Percentiles rank a stretch among this genome's conserved stretches.
phyloP scores from a whole-genome alignment of 2,113 vertebrate genomes.

The Pelobates fuscus region DNA sequence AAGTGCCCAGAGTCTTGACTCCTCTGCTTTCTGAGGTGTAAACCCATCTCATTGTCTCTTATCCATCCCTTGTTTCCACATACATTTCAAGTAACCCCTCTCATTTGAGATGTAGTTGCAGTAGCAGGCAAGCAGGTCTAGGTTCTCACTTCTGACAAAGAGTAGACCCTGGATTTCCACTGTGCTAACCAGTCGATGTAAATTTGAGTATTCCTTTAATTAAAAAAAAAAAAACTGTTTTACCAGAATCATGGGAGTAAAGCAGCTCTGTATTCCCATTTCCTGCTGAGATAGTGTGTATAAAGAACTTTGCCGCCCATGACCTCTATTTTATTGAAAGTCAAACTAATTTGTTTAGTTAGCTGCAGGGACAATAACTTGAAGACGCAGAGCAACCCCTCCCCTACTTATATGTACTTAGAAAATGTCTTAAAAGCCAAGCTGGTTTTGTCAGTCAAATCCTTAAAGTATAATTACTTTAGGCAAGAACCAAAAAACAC shows the following conservation, averaged over 20 bases:
- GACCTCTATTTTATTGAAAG: slow-evolving; percentile 41
- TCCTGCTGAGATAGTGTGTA: background rate
- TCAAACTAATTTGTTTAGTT: slow-evolving; percentile 41
- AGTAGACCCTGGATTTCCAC: too few relatives aligned
- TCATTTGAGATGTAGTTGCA: too few relatives aligned
- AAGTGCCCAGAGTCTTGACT: too few relatives aligned
- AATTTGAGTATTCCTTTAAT: too few relatives aligned
- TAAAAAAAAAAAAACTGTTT: too few relatives aligned
- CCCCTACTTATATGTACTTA: slow-evolving; percentile 3
- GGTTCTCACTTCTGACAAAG: too few relatives aligned
- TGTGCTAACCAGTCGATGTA: too few relatives aligned
- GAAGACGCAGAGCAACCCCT: slow-evolving; percentile 1
- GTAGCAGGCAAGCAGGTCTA: too few relatives aligned
- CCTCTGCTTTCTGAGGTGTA: too few relatives aligned
- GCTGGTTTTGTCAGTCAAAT: slow-evolving; percentile 18
- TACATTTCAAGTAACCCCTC: too few relatives aligned
- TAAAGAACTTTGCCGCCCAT: background rate
- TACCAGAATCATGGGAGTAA: background rate
- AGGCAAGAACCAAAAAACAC: background rate
- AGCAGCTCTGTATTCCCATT: background rate
- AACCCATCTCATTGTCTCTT: too few relatives aligned
- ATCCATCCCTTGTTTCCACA: too few relatives aligned
- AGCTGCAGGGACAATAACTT: slow-evolving; percentile 31
- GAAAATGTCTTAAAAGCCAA: slow-evolving; percentile 10
- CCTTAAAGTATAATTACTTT: slow-evolving; percentile 29